Conservation (phyloP, 2,888 invertebrate genomes). For the Noctuana brunneofusca region DNA sequence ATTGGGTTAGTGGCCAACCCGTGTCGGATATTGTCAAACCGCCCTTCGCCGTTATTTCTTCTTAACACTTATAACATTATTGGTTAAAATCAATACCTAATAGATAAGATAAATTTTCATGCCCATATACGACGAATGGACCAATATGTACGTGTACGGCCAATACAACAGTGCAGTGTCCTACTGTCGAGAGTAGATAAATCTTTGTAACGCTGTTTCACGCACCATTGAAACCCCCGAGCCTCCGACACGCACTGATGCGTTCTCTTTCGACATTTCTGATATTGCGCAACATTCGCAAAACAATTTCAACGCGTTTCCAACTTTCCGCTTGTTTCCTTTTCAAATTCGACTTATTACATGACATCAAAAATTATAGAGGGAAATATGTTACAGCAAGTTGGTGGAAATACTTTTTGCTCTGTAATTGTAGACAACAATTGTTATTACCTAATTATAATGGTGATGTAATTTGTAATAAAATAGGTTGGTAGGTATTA, state of each 20-base stretch:
- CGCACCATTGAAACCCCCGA: slow-evolving; percentile 61
- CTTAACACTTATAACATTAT: no score
- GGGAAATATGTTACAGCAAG: not conserved
- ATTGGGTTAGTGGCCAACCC: no score
- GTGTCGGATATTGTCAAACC: no score
- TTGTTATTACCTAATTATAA: no score
- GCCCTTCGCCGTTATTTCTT: no score
- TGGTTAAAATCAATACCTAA: no score
- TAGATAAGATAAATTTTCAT: no score
- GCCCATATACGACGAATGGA: not conserved
- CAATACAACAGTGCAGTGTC: slow-evolving; percentile 12
- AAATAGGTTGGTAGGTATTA: no score
- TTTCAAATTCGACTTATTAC: not conserved
- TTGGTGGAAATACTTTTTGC: not conserved
- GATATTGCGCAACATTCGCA: slow-evolving; percentile 16
- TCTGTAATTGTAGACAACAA: not conserved
- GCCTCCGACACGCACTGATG: slow-evolving; percentile 62
- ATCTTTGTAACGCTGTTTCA: slow-evolving; percentile 56
- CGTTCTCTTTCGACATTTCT: slow-evolving; percentile 58
- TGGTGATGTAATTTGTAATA: no score
- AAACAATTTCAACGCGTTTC: slow-evolving; percentile 11
- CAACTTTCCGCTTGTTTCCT: slow-evolving; percentile 10
- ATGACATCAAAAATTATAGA: not conserved
- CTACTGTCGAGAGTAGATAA: slow-evolving; percentile 40
- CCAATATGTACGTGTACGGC: not conserved